A percentile compares a stretch with the other conserved stretches of the same genome.
Evolutionary conservation across 2,797 vertebrate genomes (phyloP).

Genomic region (Halcyon chelicuti): DNA sequence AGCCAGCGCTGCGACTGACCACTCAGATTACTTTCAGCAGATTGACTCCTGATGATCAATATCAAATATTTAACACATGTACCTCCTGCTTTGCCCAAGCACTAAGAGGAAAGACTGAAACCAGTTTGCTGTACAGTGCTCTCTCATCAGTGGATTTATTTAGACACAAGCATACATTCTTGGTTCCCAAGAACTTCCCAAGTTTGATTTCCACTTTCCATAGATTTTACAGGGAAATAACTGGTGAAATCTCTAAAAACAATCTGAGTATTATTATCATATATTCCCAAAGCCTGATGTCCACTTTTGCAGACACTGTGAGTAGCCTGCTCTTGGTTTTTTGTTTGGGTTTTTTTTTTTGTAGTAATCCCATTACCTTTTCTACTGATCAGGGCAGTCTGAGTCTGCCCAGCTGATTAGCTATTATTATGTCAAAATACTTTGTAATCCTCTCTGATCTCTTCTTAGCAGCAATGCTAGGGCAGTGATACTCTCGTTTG

Average conservation of each 20-base stretch:
- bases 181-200: neutral
- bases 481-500: neutral
- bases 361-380: constrained; percentile 50
- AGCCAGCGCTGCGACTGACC: neutral
- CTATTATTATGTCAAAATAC: constrained; percentile 58
- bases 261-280: neutral
- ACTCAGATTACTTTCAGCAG: neutral
- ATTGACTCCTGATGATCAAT: neutral
- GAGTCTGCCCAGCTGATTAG: constrained; percentile 51
- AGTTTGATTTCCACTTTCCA: neutral
- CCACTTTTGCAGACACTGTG: neutral
- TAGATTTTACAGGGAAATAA: neutral
- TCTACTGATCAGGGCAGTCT: constrained; percentile 18
- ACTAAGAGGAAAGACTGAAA: neutral
- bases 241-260: neutral
- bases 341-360: too few species aligned
- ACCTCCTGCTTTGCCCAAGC: neutral
- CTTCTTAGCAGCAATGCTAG: constrained; percentile 17
- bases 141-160: neutral
- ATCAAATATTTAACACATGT: neutral
- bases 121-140: neutral
- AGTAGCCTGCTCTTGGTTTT: neutral
- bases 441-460: constrained; percentile 52
- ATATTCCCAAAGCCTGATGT: neutral
- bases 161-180: neutral